Evolutionary conservation across 2,888 invertebrate species (phyloP).

Genomic region (Papilio gigon): DNA sequence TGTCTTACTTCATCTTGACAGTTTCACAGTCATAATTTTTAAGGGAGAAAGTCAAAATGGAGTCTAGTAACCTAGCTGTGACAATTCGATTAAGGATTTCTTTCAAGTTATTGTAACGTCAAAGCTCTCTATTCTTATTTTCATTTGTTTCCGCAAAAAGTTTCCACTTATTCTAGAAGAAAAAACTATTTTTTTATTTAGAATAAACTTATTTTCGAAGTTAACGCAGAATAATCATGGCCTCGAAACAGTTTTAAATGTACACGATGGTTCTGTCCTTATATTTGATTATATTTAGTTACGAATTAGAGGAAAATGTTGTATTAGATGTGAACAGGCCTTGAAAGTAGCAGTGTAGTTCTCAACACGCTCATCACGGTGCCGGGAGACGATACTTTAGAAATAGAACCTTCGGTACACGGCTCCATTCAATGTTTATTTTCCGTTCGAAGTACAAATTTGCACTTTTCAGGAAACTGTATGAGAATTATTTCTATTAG

Average conservation of each 20-base stretch:
- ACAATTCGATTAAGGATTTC: no score
- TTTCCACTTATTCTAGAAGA: background rate
- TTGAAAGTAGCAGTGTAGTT: conserved; percentile 45
- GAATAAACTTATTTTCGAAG: background rate
- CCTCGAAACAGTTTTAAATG: conserved; percentile 14
- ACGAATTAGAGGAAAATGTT: conserved; percentile 37
- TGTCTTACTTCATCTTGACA: no score
- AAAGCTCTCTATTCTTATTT: no score
- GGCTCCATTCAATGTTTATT: conserved; percentile 30
- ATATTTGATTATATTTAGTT: conserved; percentile 32
- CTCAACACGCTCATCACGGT: conserved; percentile 47
- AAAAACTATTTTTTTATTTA: background rate
- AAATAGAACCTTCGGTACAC: background rate
- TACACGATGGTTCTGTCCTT: conserved; percentile 10
- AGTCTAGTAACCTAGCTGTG: no score
- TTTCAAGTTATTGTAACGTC: no score
- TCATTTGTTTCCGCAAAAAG: no score
- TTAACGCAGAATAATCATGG: conserved; percentile 1
- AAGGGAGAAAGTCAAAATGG: background rate
- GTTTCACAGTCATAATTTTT: background rate
- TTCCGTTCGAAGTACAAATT: conserved; percentile 45
- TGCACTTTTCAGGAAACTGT: background rate
- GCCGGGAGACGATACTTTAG: conserved; percentile 50
- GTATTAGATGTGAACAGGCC: conserved; percentile 23
- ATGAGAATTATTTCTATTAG: background rate